Percentiles rank a stretch among this genome's conserved stretches.
Evolutionary conservation across 2,113 vertebrate species (phyloP).

Genomic region (Apteryx owenii): DNA sequence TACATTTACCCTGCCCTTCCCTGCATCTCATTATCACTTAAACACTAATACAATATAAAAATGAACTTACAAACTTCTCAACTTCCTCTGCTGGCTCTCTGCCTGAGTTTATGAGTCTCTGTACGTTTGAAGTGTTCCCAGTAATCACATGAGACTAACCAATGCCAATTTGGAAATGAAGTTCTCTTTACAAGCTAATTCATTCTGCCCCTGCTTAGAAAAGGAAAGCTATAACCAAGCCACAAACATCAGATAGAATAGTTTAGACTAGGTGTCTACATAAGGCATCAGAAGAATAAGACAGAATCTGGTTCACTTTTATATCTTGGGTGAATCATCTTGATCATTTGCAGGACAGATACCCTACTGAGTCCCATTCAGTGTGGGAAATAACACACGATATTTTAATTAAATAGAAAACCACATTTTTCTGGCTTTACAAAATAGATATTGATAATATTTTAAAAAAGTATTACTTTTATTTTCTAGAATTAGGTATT

Average conservation of each 20-base stretch:
- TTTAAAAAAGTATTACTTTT: not conserved
- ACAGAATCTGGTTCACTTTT: not conserved
- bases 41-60: not conserved
- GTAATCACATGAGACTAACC: not conserved
- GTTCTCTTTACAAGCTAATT: not conserved
- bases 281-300: not conserved
- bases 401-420: not conserved
- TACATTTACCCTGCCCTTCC: not conserved
- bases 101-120: not conserved
- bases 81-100: not conserved
- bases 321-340: not conserved
- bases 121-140: not conserved
- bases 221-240: not conserved
- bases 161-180: not conserved
- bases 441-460: not conserved
- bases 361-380: fast-evolving
- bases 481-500: not conserved
- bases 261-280: not conserved
- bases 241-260: not conserved
- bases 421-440: not conserved
- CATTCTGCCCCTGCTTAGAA: not conserved
- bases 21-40: not conserved
- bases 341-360: not conserved
- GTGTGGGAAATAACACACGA: not conserved
- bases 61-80: not conserved